Conservation (phyloP, 2,888 invertebrate genomes). For the Pammene fasciana region DNA sequence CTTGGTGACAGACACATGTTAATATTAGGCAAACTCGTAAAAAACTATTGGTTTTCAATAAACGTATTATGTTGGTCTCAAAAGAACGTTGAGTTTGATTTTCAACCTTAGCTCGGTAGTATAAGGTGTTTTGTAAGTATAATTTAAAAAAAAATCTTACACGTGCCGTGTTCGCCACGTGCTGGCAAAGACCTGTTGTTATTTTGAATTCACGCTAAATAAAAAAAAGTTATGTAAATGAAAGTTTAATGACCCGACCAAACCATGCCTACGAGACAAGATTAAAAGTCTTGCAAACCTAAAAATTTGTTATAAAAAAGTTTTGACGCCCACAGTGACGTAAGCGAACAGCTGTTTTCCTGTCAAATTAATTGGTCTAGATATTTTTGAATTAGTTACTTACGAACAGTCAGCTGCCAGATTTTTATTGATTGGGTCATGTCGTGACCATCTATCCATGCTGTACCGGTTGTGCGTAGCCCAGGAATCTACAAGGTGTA, state of each 20-base stretch:
- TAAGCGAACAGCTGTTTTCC: constrained; percentile 3
- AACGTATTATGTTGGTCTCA: background rate
- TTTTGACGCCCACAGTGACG: constrained; percentile 33
- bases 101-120: background rate
- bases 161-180: background rate
- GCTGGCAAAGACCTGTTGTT: background rate
- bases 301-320: constrained; percentile 24
- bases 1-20: constrained; percentile 36
- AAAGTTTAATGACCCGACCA: constrained; percentile 19
- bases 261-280: constrained; percentile 2
- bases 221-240: background rate
- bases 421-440: background rate
- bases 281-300: constrained; percentile 1
- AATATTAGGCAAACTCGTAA: constrained; percentile 14
- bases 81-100: background rate
- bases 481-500: no score
- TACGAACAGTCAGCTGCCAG: background rate
- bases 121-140: constrained; percentile 1
- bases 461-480: no score
- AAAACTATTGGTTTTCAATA: constrained; percentile 17
- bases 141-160: background rate
- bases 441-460: no score
- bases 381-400: constrained; percentile 1
- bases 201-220: background rate
- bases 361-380: constrained; percentile 19